Evolutionary conservation across 1,140 invertebrate species (phyloP).

Genomic region (Oryctes rhinoceros): DNA sequence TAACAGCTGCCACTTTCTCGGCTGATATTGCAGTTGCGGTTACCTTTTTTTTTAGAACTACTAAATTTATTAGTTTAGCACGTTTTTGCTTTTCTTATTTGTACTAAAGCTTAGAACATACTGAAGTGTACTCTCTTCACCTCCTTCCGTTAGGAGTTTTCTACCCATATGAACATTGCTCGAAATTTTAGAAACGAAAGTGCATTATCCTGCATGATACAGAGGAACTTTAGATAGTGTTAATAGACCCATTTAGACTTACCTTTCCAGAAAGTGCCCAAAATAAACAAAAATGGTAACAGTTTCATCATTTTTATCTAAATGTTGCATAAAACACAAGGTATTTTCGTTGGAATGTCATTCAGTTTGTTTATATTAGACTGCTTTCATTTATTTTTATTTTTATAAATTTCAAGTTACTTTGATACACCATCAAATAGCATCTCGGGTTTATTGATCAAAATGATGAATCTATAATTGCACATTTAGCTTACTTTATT

Average conservation of each 20-base stretch:
- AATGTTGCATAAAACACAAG: conserved; percentile 3
- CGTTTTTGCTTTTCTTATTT: neutral
- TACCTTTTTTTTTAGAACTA: no score
- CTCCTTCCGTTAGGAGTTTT: neutral
- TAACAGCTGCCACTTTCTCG: no score
- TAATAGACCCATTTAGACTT: neutral
- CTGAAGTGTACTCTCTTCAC: neutral
- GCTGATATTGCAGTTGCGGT: no score
- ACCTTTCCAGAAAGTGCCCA: conserved; percentile 12
- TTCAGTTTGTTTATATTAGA: conserved; percentile 15
- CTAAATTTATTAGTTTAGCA: neutral
- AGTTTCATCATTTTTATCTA: conserved; percentile 3
- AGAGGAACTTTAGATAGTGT: neutral
- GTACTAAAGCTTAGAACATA: neutral
- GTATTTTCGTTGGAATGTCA: conserved; percentile 11
- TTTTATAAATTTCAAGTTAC: neutral
- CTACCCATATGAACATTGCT: neutral
- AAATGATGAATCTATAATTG: no score
- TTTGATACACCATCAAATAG: neutral
- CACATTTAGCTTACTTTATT: no score
- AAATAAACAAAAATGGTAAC: conserved; percentile 5
- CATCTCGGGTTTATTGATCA: no score
- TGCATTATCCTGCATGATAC: neutral
- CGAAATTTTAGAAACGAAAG: neutral
- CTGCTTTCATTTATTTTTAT: conserved; percentile 22